Percentiles rank a stretch among this genome's conserved stretches.
These are phyloP conservation scores for Pectinophora gossypiella DNA, from an alignment of 1,140 invertebrate species.

Conservation along the genomic window DNA sequence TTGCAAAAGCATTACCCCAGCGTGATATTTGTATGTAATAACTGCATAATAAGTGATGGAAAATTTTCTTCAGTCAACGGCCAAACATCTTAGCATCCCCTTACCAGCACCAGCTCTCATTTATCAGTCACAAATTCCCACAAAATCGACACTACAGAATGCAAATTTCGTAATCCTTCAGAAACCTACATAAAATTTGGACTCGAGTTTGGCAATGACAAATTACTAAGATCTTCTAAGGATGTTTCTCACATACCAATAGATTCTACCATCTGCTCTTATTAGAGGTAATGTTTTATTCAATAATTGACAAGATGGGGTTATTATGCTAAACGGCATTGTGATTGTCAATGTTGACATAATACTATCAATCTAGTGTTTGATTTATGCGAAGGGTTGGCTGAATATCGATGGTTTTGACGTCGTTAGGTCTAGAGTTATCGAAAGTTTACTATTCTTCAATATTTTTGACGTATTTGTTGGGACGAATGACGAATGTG, in stretches of 20 bases:
- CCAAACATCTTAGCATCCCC: no score
- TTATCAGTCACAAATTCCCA: constrained; percentile 22
- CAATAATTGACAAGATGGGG: constrained; percentile 62
- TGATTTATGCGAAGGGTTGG: constrained; percentile 46
- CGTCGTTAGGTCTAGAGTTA: not conserved
- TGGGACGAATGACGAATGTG: no score
- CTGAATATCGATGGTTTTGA: constrained; percentile 13
- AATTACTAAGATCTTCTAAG: constrained; percentile 36
- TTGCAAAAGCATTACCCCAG: no score
- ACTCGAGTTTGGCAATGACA: constrained; percentile 55
- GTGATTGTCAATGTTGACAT: constrained; percentile 66
- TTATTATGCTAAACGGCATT: constrained; percentile 66
- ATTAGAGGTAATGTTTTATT: constrained; percentile 52
- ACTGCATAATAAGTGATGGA: no score
- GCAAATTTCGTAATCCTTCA: constrained; percentile 39
- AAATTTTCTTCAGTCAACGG: no score
- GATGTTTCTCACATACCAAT: constrained; percentile 50
- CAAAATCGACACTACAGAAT: constrained; percentile 26
- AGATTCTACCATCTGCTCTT: constrained; percentile 34
- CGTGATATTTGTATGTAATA: no score
- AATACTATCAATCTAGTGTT: constrained; percentile 66
- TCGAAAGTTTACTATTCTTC: no score
- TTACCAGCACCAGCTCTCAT: not conserved
- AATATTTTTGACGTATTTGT: no score
- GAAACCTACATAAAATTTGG: constrained; percentile 39